phyloP scores from a whole-genome alignment of 2,797 vertebrate genomes.

The Phrynocephalus forsythii region DNA sequence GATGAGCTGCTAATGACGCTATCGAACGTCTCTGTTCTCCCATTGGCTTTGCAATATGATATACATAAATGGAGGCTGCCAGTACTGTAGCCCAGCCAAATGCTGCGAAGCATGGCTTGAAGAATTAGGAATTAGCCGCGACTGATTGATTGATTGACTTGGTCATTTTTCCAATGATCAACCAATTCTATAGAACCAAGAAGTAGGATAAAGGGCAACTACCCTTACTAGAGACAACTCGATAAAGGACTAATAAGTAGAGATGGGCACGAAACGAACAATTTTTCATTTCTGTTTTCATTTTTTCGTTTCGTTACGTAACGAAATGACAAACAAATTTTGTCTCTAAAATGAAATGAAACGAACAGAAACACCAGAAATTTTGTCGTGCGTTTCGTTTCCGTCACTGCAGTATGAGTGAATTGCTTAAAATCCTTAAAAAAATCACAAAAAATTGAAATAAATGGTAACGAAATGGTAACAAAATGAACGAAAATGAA shows the following conservation, averaged over 20 bases:
- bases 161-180: background rate
- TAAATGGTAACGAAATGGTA: no score
- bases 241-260: background rate
- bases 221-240: background rate
- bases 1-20: conserved; percentile 76
- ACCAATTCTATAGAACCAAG: background rate
- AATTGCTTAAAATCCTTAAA: no score
- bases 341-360: no score
- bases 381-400: no score
- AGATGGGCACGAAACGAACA: no score
- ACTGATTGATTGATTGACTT: background rate
- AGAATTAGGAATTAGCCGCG: background rate
- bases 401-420: no score
- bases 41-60: conserved; percentile 45
- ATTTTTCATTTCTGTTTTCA: no score
- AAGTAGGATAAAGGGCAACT: background rate
- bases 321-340: no score
- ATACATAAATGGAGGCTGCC: background rate
- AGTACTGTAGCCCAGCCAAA: background rate
- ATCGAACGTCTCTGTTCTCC: conserved; percentile 62
- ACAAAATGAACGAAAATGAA: no score
- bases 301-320: no score
- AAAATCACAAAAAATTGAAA: no score
- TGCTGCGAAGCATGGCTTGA: background rate
- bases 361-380: no score